phyloP scores from a whole-genome alignment of 2,888 invertebrate genomes.

The Gandaritis pyraliata region DNA sequence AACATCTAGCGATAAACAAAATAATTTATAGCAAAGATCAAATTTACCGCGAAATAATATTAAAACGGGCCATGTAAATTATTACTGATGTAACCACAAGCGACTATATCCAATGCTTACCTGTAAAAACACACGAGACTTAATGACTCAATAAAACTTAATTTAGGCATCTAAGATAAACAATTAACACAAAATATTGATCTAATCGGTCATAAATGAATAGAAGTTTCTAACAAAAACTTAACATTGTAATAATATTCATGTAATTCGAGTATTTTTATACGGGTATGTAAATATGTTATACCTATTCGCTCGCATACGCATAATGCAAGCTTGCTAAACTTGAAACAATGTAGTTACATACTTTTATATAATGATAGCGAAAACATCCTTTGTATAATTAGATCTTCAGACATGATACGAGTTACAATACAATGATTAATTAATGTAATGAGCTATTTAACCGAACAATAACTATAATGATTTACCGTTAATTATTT shows the following conservation, averaged over 20 bases:
- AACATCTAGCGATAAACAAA: too few relatives aligned
- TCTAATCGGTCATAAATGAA: not conserved
- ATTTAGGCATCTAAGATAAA: not conserved
- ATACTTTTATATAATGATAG: too few relatives aligned
- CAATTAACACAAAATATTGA: not conserved
- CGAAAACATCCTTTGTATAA: too few relatives aligned
- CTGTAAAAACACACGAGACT: slow-evolving; percentile 53
- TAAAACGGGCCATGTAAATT: not conserved
- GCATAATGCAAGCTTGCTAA: too few relatives aligned
- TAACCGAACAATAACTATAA: not conserved
- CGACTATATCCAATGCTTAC: slow-evolving; percentile 52
- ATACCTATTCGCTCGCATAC: too few relatives aligned
- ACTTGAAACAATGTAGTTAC: too few relatives aligned
- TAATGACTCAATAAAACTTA: slow-evolving; percentile 17
- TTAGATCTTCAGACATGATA: not conserved
- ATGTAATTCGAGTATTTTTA: too few relatives aligned
- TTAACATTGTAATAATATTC: too few relatives aligned
- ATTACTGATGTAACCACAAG: slow-evolving; percentile 14
- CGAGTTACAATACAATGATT: not conserved
- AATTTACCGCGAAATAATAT: not conserved
- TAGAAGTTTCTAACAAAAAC: too few relatives aligned
- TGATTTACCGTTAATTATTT: not conserved
- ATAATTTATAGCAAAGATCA: not conserved
- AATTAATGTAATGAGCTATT: not conserved
- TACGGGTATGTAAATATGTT: too few relatives aligned